Base-by-base conservation (phyloP, 2,797 vertebrate genomes). In the Alectoris magna region DNA sequence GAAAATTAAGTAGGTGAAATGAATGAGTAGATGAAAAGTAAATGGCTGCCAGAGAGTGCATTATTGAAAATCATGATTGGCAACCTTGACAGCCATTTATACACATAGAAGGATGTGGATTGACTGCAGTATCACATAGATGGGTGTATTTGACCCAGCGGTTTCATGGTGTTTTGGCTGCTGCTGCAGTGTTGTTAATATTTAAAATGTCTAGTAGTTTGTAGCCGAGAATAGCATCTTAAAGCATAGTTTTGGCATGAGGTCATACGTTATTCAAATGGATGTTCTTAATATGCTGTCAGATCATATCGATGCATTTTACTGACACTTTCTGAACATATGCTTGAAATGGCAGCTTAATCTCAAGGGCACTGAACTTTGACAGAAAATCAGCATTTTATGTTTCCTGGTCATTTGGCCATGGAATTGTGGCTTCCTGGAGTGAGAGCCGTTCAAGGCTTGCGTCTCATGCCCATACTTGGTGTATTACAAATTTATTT, bases 291-390 rank as follows among this genome's bases (percentile, higher is more conserved):
- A 38, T 72, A 69, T 38, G 73, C 63, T 94, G 90, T 78, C 53
- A 24, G 78, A 73, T 91, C 59, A 8, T 89, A 85, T 83, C 70
- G 51, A 80, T 92, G 51, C 38, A 26, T 94, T 94, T 95, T 84
- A 91, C 77, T 75, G 88, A 44, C 73, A 56, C 90, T 48, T 94
- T 94, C 92, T 96, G 91, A 96, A 93, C 29, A 21, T 81, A 27
- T 39, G 53, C 63, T 85, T 93, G 85, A 93, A 96, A 89, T 88
- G 76, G 80, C 86, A 85, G 72, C 72, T 80, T 94, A 89, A 96
- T 94, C 76, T 95, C 73, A 46, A 94, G 79, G 78, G 44, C 87
- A 66, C 77, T 93, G 78, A 88, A 92, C 82, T 93, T 69, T 6
- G 39, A 73, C 78, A 80, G 69, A 95, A 94, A 86, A 82, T 70